Evolutionary conservation across 2,888 invertebrate species (phyloP).

Genomic region (Melanostoma scalare): DNA sequence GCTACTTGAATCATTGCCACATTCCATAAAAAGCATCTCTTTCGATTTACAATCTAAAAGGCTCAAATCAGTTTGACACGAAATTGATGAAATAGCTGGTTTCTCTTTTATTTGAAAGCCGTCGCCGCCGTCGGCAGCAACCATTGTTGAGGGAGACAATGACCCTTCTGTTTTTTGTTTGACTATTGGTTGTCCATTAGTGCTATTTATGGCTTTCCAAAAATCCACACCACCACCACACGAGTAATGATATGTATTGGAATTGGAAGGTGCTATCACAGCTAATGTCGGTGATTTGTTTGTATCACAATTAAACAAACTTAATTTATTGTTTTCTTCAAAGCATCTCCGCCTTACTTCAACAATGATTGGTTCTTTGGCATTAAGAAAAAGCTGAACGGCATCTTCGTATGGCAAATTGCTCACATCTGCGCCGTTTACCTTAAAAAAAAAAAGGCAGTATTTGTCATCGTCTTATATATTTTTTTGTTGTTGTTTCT

Average conservation of each 20-base stretch:
- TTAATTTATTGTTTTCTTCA: constrained; percentile 62
- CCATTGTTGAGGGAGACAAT: constrained; percentile 7
- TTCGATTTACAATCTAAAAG: constrained; percentile 40
- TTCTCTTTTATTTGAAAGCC: constrained; percentile 1
- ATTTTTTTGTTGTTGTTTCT: not conserved
- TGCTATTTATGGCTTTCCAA: not conserved
- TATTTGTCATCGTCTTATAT: too few relatives aligned
- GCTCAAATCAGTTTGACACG: constrained; percentile 70
- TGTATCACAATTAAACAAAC: constrained; percentile 57
- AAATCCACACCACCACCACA: constrained; percentile 13
- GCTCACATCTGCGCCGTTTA: constrained; percentile 84
- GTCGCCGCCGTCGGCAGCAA: not conserved
- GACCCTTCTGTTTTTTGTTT: not conserved
- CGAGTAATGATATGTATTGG: not conserved
- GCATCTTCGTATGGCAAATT: constrained; percentile 84
- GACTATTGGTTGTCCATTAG: too few relatives aligned
- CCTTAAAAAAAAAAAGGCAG: constrained; percentile 78
- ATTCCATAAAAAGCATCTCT: constrained; percentile 18
- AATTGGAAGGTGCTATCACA: constrained; percentile 46
- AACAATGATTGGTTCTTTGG: constrained; percentile 84
- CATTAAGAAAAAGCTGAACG: constrained; percentile 83
- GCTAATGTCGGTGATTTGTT: constrained; percentile 54
- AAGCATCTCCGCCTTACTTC: constrained; percentile 82
- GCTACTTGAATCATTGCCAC: not conserved
- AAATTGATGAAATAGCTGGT: constrained; percentile 54